Percentiles rank a stretch among this genome's conserved stretches.
These are phyloP conservation scores for Holothuria scabra DNA, from an alignment of 53 echinoderm and acorn worm genomes.

Conservation along the genomic window DNA sequence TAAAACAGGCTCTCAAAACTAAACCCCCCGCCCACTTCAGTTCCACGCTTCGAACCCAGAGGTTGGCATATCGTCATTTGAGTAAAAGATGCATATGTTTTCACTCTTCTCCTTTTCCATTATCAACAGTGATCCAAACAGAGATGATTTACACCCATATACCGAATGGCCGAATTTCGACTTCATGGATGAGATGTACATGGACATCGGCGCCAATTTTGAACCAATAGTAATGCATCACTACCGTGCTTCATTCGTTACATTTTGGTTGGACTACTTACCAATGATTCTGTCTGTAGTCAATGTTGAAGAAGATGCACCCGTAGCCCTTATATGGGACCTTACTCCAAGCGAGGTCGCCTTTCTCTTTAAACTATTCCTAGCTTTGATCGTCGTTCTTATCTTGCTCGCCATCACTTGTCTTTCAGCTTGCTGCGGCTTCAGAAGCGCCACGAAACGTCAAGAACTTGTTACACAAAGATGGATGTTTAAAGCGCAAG, in stretches of 20 bases:
- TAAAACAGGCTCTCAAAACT: too few species aligned
- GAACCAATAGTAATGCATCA: background rate
- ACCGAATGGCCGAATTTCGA: conserved; percentile 8
- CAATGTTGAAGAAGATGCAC: background rate
- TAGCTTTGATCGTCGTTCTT: background rate
- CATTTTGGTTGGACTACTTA: conserved; percentile 1
- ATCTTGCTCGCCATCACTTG: background rate
- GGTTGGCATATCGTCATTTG: too few species aligned
- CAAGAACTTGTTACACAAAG: background rate
- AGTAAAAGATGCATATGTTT: too few species aligned
- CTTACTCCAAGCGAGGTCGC: conserved; percentile 1
- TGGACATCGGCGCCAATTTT: background rate
- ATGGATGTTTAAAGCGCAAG: conserved; percentile 23
- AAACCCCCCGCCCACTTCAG: too few species aligned
- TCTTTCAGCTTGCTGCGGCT: background rate
- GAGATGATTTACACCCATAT: background rate
- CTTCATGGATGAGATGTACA: background rate
- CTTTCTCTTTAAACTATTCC: background rate
- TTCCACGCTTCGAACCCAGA: too few species aligned
- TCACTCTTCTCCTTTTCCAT: too few species aligned
- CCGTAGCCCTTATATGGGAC: background rate
- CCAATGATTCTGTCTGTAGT: background rate
- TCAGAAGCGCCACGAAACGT: background rate
- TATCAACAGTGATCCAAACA: background rate
- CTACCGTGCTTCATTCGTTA: background rate